These are phyloP conservation scores for Cremastobaeus sp. DNA, from an alignment of 2,888 invertebrate species.

Conservation along the genomic window DNA sequence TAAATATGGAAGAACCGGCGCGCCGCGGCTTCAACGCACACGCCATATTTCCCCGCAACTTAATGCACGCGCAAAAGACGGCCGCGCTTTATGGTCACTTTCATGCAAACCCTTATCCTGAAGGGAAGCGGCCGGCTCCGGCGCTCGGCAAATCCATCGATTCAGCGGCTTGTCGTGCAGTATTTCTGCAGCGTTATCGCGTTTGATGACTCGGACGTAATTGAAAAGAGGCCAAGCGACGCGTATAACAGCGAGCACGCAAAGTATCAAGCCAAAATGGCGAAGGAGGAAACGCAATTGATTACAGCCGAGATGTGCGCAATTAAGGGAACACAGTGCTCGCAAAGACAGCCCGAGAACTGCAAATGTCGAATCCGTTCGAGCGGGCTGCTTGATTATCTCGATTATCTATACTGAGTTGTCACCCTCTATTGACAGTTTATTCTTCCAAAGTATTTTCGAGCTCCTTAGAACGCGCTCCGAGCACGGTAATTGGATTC, in stretches of 20 bases:
- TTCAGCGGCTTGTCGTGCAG: neutral
- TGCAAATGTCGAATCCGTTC: neutral
- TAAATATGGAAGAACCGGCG: constrained; percentile 65
- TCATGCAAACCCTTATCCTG: constrained; percentile 14
- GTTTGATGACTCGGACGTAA: neutral
- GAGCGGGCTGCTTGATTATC: neutral
- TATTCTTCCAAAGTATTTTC: neutral
- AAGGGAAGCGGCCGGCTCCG: neutral
- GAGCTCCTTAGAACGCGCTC: neutral
- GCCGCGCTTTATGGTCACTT: constrained; percentile 32
- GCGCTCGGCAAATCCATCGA: neutral
- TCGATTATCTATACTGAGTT: neutral
- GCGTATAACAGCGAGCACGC: too few relatives aligned
- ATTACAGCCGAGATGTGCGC: too few relatives aligned
- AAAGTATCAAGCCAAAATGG: neutral
- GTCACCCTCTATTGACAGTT: constrained; percentile 8
- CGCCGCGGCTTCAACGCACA: too few relatives aligned
- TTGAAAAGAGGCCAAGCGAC: neutral
- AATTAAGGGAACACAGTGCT: too few relatives aligned
- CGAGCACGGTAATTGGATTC: constrained; percentile 34
- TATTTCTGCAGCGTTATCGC: neutral
- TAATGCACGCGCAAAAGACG: constrained; percentile 31
- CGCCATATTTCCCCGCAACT: constrained; percentile 5
- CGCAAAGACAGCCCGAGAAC: too few relatives aligned
- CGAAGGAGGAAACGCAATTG: neutral